A percentile compares a stretch with the other conserved stretches of the same genome.
Conservation (phyloP, 2,797 vertebrate species). For the Aselliscus stoliczkanus region DNA sequence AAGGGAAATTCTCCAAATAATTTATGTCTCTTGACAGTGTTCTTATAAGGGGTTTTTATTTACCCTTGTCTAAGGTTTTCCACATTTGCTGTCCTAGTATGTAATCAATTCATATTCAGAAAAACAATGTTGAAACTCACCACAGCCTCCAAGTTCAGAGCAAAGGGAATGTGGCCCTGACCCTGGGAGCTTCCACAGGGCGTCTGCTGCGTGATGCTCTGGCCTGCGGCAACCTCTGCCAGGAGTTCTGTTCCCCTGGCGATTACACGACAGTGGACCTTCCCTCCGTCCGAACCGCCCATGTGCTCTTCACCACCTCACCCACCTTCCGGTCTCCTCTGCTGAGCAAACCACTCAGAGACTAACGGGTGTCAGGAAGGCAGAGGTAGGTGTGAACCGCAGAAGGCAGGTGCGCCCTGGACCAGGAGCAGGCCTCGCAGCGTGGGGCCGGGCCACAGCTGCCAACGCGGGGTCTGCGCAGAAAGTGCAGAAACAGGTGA, state of each 20-base stretch:
- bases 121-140: background rate
- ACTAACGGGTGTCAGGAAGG: background rate
- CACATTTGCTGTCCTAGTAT: too few relatives aligned
- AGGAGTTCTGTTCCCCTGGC: rapidly evolving
- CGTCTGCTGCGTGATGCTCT: rapidly evolving
- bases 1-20: background rate
- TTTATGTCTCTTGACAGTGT: background rate
- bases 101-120: background rate
- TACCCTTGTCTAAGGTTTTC: background rate
- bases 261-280: rapidly evolving
- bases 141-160: background rate
- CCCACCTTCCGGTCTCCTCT: background rate
- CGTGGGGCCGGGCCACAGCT: rapidly evolving
- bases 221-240: background rate
- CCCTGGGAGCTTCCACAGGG: rapidly evolving
- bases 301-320: background rate
- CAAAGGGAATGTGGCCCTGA: background rate
- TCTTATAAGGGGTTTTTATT: background rate
- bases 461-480: too few relatives aligned
- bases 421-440: background rate
- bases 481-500: rapidly evolving
- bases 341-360: background rate
- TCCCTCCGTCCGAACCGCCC: background rate
- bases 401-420: background rate
- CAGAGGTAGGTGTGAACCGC: rapidly evolving